Percentiles rank a stretch among this genome's conserved stretches.
These are phyloP conservation scores for Frieseomelitta varia DNA, from an alignment of 1,140 invertebrate genomes.

Conservation along the genomic window DNA sequence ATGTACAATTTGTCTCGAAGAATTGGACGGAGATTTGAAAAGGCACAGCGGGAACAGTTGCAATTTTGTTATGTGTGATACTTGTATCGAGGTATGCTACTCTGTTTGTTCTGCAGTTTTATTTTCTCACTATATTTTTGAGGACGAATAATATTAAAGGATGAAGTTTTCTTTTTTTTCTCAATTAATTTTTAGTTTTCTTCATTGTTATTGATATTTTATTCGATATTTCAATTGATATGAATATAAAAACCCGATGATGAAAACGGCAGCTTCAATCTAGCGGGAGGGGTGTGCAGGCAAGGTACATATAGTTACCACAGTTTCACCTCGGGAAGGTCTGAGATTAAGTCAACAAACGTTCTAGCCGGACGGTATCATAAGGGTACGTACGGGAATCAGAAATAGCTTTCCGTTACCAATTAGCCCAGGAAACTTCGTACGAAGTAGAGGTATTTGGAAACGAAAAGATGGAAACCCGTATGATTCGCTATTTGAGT, in stretches of 20 bases:
- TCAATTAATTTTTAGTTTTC: not conserved
- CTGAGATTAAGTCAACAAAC: conserved; percentile 79
- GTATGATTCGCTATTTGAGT: conserved; percentile 79
- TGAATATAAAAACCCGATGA: conserved; percentile 74
- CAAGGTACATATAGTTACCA: conserved; percentile 73
- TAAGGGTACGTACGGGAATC: conserved; percentile 78
- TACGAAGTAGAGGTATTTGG: conserved; percentile 73
- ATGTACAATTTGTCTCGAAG: conserved; percentile 87
- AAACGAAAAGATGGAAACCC: conserved; percentile 77
- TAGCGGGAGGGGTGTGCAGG: conserved; percentile 79
- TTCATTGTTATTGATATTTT: conserved; percentile 24
- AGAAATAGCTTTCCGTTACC: conserved; percentile 78
- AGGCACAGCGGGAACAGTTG: conserved; percentile 83
- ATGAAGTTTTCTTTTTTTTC: not conserved
- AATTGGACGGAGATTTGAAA: conserved; percentile 83
- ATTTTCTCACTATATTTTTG: not conserved
- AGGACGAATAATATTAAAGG: not conserved
- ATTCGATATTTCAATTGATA: not conserved
- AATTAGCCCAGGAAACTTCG: conserved; percentile 72
- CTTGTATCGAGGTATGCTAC: conserved; percentile 84
- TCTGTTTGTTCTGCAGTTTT: not conserved
- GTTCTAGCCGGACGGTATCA: conserved; percentile 78
- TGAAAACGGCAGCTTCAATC: conserved; percentile 81
- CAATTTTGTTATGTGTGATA: conserved; percentile 84
- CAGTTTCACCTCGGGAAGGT: conserved; percentile 80